Base-by-base conservation (phyloP, 1,140 invertebrate species). In the Leguminivora glycinivorella region DNA sequence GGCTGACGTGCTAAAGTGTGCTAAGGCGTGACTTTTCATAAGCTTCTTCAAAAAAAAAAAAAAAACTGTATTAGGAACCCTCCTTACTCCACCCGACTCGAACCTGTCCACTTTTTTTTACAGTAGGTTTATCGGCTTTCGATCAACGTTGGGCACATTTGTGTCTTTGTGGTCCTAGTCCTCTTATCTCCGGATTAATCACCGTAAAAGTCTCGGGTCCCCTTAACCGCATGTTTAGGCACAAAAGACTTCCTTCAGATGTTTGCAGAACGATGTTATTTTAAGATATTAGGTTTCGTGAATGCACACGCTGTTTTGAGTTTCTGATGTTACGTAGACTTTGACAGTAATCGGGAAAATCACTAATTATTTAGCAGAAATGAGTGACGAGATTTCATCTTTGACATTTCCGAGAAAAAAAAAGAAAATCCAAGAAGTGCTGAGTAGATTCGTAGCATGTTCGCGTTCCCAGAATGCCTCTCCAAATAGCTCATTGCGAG, bases 151-250 rank as follows among this genome's bases (percentile, higher is more conserved):
- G 82, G 84, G 84, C 82, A 89, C 82, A 88, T 88, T 86, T 88
- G 84, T 86, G 81, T 81, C 84, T 84, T 83, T 87, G 85, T 82
- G 80, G 72, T 69, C 26, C 25, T 31, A 29, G 25, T 22, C 12
- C 73, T 73, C 77, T 87, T 90, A 89, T 89, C 87, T 72, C n/a
- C 58, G 83, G 85, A 89, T 90, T 90, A 90, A 90, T 90, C 88
- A 76, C 74, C 75, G 75, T 73, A 83, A 74, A 77, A 82, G 75
- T 81, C 81, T 83, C 79, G 81, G 80, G 83, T 70, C 80, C 80
- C 71, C 74, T 70, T 78, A 81, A 75, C 79, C 79, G 79, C 78
- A 82, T 88, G 87, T 87, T 85, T 76, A 31, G 22, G n/a, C 22
- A 72, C 63, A 81, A 75, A 74, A 87, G 82, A 86, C 82, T 81